phyloP scores from a whole-genome alignment of 2,888 invertebrate species.

The Microctonus hyperodae region DNA sequence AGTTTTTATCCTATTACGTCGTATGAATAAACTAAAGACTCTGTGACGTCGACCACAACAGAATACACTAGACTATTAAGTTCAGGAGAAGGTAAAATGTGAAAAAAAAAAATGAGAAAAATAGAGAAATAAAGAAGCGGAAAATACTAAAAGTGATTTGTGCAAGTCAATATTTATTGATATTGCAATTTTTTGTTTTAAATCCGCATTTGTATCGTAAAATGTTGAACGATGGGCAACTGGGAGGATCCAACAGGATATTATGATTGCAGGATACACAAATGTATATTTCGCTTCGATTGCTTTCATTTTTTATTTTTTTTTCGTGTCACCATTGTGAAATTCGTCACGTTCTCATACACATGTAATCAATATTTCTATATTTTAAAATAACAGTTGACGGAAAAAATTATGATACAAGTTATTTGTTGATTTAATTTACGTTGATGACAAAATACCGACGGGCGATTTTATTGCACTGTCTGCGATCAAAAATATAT shows the following conservation, averaged over 20 bases:
- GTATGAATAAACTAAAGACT: constrained; percentile 62
- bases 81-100: not conserved
- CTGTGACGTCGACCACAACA: constrained; percentile 36
- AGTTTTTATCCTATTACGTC: constrained; percentile 63
- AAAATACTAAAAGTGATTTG: too few species aligned
- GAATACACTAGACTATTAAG: not conserved
- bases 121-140: not conserved
- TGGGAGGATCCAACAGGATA: too few species aligned
- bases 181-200: not conserved
- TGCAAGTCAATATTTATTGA: too few species aligned
- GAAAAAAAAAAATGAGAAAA: not conserved
- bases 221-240: not conserved
- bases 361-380: not conserved
- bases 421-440: not conserved
- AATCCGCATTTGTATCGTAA: too few species aligned
- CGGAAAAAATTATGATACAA: not conserved
- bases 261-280: not conserved
- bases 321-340: not conserved
- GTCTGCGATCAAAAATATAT: not conserved
- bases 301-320: not conserved
- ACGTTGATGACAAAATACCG: not conserved
- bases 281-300: not conserved
- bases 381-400: not conserved
- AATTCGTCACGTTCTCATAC: not conserved
- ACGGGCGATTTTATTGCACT: not conserved